Evolutionary conservation across 2,797 vertebrate genomes (phyloP), one percentile per base, ranked within the genome.

Genomic region (Limosa lapponica): DNA sequence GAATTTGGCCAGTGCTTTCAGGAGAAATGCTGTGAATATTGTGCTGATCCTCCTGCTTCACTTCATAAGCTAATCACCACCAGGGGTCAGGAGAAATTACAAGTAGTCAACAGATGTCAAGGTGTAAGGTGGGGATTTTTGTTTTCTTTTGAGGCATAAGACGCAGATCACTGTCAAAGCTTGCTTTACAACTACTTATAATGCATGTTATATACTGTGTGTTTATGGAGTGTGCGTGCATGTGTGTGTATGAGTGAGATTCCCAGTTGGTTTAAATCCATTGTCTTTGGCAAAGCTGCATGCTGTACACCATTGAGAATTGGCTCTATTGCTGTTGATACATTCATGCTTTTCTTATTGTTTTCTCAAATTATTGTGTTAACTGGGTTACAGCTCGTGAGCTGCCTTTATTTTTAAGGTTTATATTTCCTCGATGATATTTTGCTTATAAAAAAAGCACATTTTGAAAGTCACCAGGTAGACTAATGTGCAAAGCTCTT

Each of bases 231-330:
- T 16, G 79, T 85, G 87, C 0, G 2, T 91, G 89, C 59, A 22
- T 59, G n/a, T 77, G 64, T 75, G 64, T 1, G 1, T 55, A 19
- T 36, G 62, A 88, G 75, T 34, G 79, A 81, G 69, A 86, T 90
- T 97, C 96, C 87, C 96, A 87, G 10, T 91, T 95, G 87, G 49
- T 90, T 93, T 89, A 71, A 89, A 91, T 88, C 64, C 91, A 91
- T 92, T 95, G 93, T 96, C 94, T 96, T 83, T 93, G 93, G 90
- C 82, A 95, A 84, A 96, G 67, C 74, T 90, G 11, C 3, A 3
- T 72, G 87, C 72, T 94, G 22, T 64, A 75, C 27, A 61, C 71
- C 67, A 48, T 80, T 44, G 91, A 80, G 81, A 95, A 85, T 23
- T 93, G 78, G 52, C 81, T 77, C 57, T 89, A 32, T 55, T 65